Conservation (phyloP, 2,888 invertebrate genomes). For the Tinea trinotella region DNA sequence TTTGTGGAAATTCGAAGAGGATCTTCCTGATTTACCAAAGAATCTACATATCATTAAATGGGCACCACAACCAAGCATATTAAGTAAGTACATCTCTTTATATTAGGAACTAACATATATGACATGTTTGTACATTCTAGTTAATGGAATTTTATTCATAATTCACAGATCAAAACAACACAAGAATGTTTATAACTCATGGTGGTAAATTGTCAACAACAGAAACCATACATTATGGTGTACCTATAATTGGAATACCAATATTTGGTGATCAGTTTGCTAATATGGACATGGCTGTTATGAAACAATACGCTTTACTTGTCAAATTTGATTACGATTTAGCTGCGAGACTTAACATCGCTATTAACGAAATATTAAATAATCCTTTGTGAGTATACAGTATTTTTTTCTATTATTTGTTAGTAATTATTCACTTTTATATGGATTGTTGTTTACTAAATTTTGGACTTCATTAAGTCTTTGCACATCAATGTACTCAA, state of each 20-base stretch:
- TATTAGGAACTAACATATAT: background rate
- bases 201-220: constrained; percentile 70
- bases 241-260: constrained; percentile 69
- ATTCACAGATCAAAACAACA: constrained; percentile 31
- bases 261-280: constrained; percentile 72
- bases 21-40: constrained; percentile 33
- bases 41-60: constrained; percentile 34
- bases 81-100: constrained; percentile 32
- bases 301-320: constrained; percentile 57
- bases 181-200: constrained; percentile 59
- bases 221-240: constrained; percentile 70
- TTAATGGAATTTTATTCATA: background rate
- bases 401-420: too few relatives aligned
- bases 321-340: constrained; percentile 52
- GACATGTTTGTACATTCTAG: background rate
- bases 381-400: constrained; percentile 41
- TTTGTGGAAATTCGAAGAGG: constrained; percentile 26
- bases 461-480: too few relatives aligned
- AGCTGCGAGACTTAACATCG: constrained; percentile 43
- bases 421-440: too few relatives aligned
- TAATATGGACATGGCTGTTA: constrained; percentile 61
- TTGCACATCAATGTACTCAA: too few relatives aligned
- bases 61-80: constrained; percentile 30
- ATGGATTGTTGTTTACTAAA: too few relatives aligned
- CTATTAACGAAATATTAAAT: constrained; percentile 46